phyloP scores from a whole-genome alignment of 2,888 invertebrate genomes.

The Gonocerus acuteangulatus region DNA sequence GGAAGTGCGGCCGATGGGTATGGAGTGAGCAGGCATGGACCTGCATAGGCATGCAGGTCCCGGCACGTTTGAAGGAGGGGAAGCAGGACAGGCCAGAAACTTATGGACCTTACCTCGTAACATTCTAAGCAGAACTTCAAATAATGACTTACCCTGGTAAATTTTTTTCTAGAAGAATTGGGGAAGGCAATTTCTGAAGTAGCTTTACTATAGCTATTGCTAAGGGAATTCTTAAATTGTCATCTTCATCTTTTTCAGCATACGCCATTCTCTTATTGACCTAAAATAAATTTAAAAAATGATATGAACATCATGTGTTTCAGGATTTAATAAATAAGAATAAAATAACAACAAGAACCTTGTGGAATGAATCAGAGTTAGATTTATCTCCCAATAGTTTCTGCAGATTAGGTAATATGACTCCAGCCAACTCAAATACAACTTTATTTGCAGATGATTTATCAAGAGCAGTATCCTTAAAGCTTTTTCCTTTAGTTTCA shows the following conservation, averaged over 20 bases:
- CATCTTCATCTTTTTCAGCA: slow-evolving; percentile 76
- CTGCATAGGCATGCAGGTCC: too few species aligned
- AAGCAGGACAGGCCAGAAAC: too few species aligned
- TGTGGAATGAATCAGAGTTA: slow-evolving; percentile 67
- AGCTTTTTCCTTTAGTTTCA: too few species aligned
- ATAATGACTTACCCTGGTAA: slow-evolving; percentile 81
- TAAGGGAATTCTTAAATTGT: slow-evolving; percentile 82
- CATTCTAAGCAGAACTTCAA: too few species aligned
- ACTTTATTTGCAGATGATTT: slow-evolving; percentile 69
- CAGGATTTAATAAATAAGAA: too few species aligned
- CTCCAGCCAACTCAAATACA: slow-evolving; percentile 59
- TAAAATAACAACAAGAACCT: slow-evolving; percentile 44
- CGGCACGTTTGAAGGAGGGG: too few species aligned
- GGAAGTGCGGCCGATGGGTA: too few species aligned
- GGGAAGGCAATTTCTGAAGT: slow-evolving; percentile 70
- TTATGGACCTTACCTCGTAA: too few species aligned
- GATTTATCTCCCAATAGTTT: slow-evolving; percentile 61
- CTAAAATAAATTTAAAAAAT: background rate
- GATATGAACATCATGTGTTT: too few species aligned
- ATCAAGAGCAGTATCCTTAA: slow-evolving; percentile 50
- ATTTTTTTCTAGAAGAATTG: slow-evolving; percentile 62
- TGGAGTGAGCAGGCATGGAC: too few species aligned
- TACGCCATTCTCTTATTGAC: slow-evolving; percentile 58
- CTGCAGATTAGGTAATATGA: slow-evolving; percentile 73
- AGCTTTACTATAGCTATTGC: slow-evolving; percentile 88